phyloP scores from a whole-genome alignment of 2,113 vertebrate species.

The Balaenoptera acutorostrata region DNA sequence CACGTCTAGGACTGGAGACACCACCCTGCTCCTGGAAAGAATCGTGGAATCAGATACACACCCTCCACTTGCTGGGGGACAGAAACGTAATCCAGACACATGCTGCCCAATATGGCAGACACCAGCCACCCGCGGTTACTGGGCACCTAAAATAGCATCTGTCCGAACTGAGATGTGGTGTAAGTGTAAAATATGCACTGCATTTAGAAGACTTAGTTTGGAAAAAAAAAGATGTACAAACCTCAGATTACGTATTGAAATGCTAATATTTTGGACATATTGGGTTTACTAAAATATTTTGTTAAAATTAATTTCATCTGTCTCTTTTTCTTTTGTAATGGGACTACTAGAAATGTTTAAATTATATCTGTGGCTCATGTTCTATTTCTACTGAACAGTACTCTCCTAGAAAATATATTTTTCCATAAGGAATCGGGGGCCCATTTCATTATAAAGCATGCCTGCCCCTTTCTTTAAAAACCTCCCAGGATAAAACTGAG shows the following conservation, averaged over 20 bases:
- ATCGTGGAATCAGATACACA: neutral
- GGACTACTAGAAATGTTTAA: neutral
- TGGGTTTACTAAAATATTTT: neutral
- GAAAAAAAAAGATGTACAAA: neutral
- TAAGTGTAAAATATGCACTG: neutral
- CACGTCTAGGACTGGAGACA: slow-evolving; percentile 90
- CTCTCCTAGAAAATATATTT: neutral
- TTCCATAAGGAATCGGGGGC: neutral
- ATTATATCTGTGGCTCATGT: neutral
- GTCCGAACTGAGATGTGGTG: neutral
- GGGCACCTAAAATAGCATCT: neutral
- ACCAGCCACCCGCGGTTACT: rapidly evolving
- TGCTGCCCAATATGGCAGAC: rapidly evolving
- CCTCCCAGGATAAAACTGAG: neutral
- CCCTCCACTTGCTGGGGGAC: neutral
- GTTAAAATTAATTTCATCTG: neutral
- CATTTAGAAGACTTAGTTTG: neutral
- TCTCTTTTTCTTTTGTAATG: neutral
- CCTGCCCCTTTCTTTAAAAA: neutral
- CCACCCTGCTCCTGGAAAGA: slow-evolving; percentile 83
- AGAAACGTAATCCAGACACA: neutral
- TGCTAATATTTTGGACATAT: neutral
- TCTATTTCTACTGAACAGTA: neutral
- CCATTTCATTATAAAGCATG: neutral
- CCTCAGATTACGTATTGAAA: neutral